Percentiles rank a stretch among this genome's conserved stretches.
Evolutionary conservation across 2,113 vertebrate species (phyloP).

Genomic region (Tachycineta bicolor): DNA sequence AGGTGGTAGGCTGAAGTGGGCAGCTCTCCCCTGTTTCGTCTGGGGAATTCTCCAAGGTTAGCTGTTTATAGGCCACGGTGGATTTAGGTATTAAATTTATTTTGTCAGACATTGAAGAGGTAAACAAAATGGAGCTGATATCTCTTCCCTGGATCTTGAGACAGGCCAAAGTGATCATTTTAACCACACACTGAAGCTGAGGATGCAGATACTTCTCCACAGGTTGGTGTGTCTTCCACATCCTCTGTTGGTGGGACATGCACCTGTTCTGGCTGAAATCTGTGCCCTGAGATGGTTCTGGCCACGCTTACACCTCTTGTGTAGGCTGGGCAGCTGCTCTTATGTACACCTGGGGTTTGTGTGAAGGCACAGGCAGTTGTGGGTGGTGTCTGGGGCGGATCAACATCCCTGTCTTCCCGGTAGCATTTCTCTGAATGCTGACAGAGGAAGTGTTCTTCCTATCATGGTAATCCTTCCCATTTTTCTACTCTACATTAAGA

Average conservation of each 20-base stretch:
- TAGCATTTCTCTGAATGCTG: not conserved
- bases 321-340: not conserved
- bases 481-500: not conserved
- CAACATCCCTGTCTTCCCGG: not conserved
- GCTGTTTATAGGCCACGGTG: not conserved
- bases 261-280: not conserved
- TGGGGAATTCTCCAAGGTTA: not conserved
- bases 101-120: not conserved
- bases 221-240: not conserved
- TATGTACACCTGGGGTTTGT: not conserved
- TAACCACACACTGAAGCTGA: not conserved
- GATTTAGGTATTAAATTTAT: not conserved
- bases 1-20: not conserved
- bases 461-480: not conserved
- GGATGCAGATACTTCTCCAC: not conserved
- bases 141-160: accelerated
- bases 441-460: not conserved
- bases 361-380: accelerated
- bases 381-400: not conserved
- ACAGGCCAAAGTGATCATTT: not conserved
- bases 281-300: not conserved
- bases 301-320: not conserved
- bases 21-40: not conserved
- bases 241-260: not conserved
- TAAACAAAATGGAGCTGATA: not conserved